phyloP scores from a whole-genome alignment of 1,140 invertebrate species.

The Maniola jurtina region DNA sequence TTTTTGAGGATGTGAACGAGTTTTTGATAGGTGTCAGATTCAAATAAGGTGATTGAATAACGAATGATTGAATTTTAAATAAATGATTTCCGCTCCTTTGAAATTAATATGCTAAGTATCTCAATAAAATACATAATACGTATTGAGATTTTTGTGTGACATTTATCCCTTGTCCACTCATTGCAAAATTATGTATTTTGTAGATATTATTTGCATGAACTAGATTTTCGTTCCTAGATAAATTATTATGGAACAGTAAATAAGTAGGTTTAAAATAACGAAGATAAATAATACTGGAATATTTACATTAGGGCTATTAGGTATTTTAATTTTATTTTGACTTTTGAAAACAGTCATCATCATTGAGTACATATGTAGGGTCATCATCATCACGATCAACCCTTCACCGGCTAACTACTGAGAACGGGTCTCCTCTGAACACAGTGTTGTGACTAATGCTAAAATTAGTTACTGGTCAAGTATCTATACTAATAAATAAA shows the following conservation, averaged over 20 bases:
- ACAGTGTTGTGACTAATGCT: no score
- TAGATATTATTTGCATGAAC: neutral
- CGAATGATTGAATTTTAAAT: slow-evolving; percentile 6
- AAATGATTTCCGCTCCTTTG: neutral
- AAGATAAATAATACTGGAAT: no score
- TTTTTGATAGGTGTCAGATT: neutral
- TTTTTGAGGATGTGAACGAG: slow-evolving; percentile 5
- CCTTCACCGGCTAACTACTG: no score
- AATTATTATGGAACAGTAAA: neutral
- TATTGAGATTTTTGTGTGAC: neutral
- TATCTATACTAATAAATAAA: no score
- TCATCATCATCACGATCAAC: no score
- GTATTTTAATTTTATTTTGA: no score
- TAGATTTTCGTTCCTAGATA: neutral
- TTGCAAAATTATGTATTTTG: neutral
- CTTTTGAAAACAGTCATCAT: no score
- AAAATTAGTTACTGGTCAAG: no score
- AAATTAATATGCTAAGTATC: neutral
- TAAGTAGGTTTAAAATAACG: no score
- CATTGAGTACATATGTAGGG: no score
- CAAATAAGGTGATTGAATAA: neutral
- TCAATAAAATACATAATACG: neutral
- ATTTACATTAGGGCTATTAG: no score
- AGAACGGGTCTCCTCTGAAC: no score
- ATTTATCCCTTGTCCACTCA: slow-evolving; percentile 5